Conservation (phyloP, 2,113 vertebrate genomes). For the Saccopteryx bilineata region DNA sequence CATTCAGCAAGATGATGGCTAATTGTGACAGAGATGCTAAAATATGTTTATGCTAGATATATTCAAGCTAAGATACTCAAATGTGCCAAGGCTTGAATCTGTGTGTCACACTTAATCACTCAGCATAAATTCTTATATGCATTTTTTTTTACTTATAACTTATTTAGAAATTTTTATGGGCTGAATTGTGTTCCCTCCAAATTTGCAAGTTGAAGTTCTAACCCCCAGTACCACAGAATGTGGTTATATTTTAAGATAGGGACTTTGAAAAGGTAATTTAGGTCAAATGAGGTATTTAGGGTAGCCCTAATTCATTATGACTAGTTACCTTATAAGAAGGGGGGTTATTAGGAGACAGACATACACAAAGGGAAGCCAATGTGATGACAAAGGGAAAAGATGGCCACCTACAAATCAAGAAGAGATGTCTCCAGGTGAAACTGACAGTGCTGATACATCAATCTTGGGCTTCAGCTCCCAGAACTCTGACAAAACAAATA, state of each 20-base stretch:
- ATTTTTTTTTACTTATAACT: slow-evolving; percentile 19
- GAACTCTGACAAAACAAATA: background rate
- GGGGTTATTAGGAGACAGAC: background rate
- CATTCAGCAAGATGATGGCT: slow-evolving; percentile 60
- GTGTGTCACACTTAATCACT: slow-evolving; percentile 51
- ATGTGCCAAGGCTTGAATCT: slow-evolving; percentile 20
- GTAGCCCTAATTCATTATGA: background rate
- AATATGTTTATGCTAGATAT: slow-evolving; percentile 61
- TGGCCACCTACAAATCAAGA: background rate
- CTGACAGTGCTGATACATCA: background rate
- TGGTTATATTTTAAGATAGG: background rate
- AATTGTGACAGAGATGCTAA: slow-evolving; percentile 55
- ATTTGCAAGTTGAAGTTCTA: background rate
- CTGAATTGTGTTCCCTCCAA: background rate
- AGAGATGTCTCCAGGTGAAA: background rate
- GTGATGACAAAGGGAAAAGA: background rate
- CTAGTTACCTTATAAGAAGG: background rate
- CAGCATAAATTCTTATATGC: slow-evolving; percentile 26
- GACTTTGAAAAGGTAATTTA: slow-evolving; percentile 7
- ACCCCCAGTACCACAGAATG: background rate
- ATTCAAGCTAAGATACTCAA: slow-evolving; percentile 50
- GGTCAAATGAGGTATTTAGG: background rate
- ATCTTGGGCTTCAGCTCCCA: background rate
- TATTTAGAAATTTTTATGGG: slow-evolving; percentile 20
- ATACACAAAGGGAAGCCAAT: background rate